Base-by-base conservation (phyloP, 2,113 vertebrate genomes). In the Meleagris gallopavo region DNA sequence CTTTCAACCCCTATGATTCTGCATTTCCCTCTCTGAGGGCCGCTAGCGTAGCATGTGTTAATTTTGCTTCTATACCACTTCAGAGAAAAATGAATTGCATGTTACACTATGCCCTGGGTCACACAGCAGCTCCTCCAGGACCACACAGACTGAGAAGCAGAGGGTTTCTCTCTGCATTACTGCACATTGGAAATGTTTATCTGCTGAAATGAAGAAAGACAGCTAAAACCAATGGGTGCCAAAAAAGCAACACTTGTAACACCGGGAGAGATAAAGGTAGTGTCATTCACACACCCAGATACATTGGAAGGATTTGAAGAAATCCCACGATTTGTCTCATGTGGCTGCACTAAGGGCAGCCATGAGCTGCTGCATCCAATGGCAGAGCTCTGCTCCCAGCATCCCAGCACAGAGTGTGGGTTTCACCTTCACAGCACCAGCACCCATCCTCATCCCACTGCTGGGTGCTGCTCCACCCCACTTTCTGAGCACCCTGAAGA, bases 101-200 rank as follows among this genome's bases (percentile, higher is more conserved):
- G 3, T 43, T 29, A 27, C 13, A 41, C 17, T 27, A 43, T 70
- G 71, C 64, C 36, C 61, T 24, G 25, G 19, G 29, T 20, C 8
- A 36, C 19, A 18, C 74, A 78, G 66, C 52, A 61, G 32, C 30
- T 41, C 74, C 61, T 36, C 46, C 69, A 40, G 58, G 40, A 45
- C 29, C 46, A 4, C 4, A 0, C 8, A 12, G 0, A 0, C 24
- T 13, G 12, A 45, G 32, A 75, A 78, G 36, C n/a, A 58, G 58
- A 13, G 55, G 38, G 20, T 76, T 94, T 83, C 32, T 43, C 62
- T 57, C 79, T 62, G 36, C 32, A 3, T 18, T 45, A 3, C 50
- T 5, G 2, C 9, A n/a, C 16, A 5, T 5, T 61, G 64, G 55
- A 54, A 84, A 66, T 22, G 77, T 34, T 91, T 43, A 66, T 81